Base-by-base conservation (phyloP, 2,797 vertebrate genomes). In the Bufotes viridis region DNA sequence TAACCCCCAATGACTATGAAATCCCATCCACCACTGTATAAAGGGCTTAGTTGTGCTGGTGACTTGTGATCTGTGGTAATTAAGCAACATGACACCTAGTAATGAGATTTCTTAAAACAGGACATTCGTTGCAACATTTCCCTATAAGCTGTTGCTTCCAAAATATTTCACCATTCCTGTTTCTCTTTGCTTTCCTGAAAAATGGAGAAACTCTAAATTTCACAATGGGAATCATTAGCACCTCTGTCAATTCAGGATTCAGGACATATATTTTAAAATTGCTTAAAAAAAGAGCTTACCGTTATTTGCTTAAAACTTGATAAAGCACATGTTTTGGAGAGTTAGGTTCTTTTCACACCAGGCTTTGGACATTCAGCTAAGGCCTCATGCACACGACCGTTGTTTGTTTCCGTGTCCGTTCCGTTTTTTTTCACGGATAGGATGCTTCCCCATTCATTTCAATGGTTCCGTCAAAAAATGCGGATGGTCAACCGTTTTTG, bases 201-300 rank as follows among this genome's bases (percentile, higher is more conserved):
- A n/a, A 6, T 75, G 63, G 12, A 78, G 75, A 55, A 78, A 55
- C 20, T 78, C 22, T 0, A 12, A 53, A 24, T 78, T 78, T 78
- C 75, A 78, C 75, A 78, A 78, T 22, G 24, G 10, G 51, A 78
- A 55, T 55, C 75, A 55, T 78, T 78, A 55, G 75, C 51, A 78
- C 51, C 51, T 55, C 70, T 42, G 34, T 14, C 34, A 74, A 20
- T 20, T 42, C 1, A 53, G 51, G 51, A 55, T 55, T 17, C 9
- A 10, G 2, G 34, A 20, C n/a, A 11, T 49, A 42, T 42, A 42
- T 42, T 42, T 42, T 6, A 42, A 42, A 42, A 42, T 42, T 42
- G 42, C 42, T 42, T 42, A 5, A 42, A 42, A 72, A 34, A 34
- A 34, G 29, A 34, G 29, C 29, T 2, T 34, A 34, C n/a, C n/a